These are phyloP conservation scores for Linyphia triangularis DNA, from an alignment of 2,888 invertebrate species.

Conservation along the genomic window DNA sequence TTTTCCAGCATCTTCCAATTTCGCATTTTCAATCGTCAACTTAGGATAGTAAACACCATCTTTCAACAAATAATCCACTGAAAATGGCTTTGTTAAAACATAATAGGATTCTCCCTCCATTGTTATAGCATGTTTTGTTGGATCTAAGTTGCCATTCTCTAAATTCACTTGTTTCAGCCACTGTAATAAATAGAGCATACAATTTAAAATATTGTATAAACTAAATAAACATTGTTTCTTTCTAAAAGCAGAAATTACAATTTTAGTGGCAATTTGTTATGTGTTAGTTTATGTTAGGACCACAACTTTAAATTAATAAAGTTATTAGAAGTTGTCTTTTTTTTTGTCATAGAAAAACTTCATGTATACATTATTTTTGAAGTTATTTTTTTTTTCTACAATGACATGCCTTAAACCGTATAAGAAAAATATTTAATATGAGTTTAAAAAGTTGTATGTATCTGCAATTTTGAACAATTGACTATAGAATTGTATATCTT, in stretches of 20 bases:
- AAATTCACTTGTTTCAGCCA: conserved; percentile 81
- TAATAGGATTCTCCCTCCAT: conserved; percentile 80
- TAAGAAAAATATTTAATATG: no score
- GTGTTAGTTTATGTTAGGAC: no score
- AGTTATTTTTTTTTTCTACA: no score
- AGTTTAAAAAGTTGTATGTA: no score
- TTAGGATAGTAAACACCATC: conserved; percentile 80
- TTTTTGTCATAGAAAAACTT: no score
- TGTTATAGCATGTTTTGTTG: conserved; percentile 79
- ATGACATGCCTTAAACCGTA: no score
- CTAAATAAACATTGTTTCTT: neutral
- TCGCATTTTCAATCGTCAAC: conserved; percentile 80
- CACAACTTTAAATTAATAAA: no score
- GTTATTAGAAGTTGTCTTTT: no score
- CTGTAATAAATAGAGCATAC: conserved; percentile 77
- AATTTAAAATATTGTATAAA: neutral
- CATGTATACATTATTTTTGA: no score
- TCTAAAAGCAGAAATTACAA: neutral
- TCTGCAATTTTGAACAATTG: no score
- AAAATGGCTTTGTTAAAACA: conserved; percentile 80
- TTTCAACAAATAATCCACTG: conserved; percentile 77
- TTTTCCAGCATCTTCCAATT: conserved; percentile 80
- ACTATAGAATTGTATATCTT: no score
- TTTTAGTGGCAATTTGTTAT: neutral
- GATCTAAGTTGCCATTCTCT: conserved; percentile 41